Evolutionary conservation across 1,140 invertebrate species (phyloP).

Genomic region (Caenorhabditis elegans): DNA sequence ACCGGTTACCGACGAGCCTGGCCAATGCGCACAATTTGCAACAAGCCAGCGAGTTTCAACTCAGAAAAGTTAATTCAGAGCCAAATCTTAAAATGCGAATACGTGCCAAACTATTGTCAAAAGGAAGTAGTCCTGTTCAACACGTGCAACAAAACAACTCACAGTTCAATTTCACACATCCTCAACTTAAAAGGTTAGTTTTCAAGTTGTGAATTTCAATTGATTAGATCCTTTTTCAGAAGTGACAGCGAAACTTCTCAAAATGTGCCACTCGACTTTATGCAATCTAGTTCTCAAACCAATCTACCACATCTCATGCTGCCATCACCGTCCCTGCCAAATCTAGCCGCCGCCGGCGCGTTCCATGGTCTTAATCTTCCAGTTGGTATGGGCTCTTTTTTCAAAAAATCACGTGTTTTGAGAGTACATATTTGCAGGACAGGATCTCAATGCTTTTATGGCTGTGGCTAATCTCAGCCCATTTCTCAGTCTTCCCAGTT

Average conservation of each 20-base stretch:
- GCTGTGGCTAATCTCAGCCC: conserved; percentile 53
- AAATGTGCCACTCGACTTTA: not conserved
- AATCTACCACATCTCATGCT: conserved; percentile 57
- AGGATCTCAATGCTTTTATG: conserved; percentile 52
- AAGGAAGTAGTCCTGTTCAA: conserved; percentile 52
- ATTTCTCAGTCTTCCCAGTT: conserved; percentile 42
- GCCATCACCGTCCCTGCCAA: conserved; percentile 62
- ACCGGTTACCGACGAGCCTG: conserved; percentile 51
- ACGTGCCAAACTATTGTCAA: conserved; percentile 60
- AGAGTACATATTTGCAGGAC: not conserved
- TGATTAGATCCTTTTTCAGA: conserved; percentile 43
- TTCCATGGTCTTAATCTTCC: not conserved
- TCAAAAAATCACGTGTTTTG: too few species aligned
- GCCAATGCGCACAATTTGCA: not conserved
- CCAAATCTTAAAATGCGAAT: conserved; percentile 65
- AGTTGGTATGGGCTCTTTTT: conserved; percentile 18
- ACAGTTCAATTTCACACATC: conserved; percentile 43
- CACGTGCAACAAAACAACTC: conserved; percentile 35
- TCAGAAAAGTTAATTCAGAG: conserved; percentile 63
- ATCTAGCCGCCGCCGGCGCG: conserved; percentile 45
- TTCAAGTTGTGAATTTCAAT: too few species aligned
- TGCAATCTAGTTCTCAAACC: conserved; percentile 35
- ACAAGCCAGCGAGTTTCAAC: conserved; percentile 56
- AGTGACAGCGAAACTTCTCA: conserved; percentile 53
- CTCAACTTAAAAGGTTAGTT: conserved; percentile 38